A percentile compares a stretch with the other conserved stretches of the same genome.
phyloP scores from a whole-genome alignment of 2,888 invertebrate species.

The Phengaris arion region DNA sequence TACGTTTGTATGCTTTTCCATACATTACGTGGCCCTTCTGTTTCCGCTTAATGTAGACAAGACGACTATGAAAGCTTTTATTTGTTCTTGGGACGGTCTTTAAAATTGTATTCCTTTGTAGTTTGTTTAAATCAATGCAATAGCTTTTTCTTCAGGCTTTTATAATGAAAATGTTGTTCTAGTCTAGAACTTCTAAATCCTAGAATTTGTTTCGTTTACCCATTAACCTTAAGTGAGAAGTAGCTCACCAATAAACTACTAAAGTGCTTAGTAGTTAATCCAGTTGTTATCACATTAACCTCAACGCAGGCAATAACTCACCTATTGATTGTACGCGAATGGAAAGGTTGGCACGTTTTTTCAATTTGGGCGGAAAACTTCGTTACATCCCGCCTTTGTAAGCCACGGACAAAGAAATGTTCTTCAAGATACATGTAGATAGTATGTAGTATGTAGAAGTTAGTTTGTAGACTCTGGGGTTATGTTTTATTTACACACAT shows the following conservation, averaged over 20 bases:
- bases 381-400: conserved; percentile 14
- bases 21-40: no score
- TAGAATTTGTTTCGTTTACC: background rate
- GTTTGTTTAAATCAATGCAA: background rate
- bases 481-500: background rate
- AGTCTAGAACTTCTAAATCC: background rate
- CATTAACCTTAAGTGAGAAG: background rate
- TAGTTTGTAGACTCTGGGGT: background rate
- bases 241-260: background rate
- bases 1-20: no score
- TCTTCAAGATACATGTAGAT: background rate
- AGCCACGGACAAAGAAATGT: background rate
- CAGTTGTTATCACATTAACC: conserved; percentile 2
- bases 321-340: background rate
- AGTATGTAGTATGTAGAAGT: background rate
- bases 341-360: conserved; percentile 19
- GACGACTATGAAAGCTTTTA: background rate
- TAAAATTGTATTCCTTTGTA: background rate
- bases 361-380: conserved; percentile 14
- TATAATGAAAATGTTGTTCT: background rate
- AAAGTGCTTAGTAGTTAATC: background rate
- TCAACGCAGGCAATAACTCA: background rate
- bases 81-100: background rate
- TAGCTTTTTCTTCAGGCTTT: background rate
- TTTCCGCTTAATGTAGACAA: background rate